Evolutionary conservation across 2,888 invertebrate species (phyloP), one percentile per base, ranked within the genome.

Genomic region (Uropetala carovei): DNA sequence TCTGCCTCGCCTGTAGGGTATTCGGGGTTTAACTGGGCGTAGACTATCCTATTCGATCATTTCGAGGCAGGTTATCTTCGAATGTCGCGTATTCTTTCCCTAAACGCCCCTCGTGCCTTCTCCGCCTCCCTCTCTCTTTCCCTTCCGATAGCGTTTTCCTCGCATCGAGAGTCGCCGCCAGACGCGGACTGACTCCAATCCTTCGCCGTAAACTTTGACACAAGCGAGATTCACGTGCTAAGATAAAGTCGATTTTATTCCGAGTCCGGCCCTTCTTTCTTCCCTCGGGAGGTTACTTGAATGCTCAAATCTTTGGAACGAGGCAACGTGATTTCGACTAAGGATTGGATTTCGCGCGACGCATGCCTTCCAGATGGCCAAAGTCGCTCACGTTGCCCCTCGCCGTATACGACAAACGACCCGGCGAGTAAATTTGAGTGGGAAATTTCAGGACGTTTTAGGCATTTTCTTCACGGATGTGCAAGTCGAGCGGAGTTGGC

Each of bases 191-290:
- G 43, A 1, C 43, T n/a, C n/a, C 68, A 22, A 68, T 68, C 22
- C 68, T 68, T 68, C 18, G 68, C 18, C 68, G 68, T 68, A 68
- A 68, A 68, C 68, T 68, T 68, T 68, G 68, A 68, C 68, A 68
- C 68, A n/a, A 68, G 68, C 22, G 8, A 68, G 68, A 68, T 68
- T 5, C 68, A 68, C 68, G 68, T 68, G 68, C n/a, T 18, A 8
- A 68, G 68, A 68, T 68, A 68, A 64, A 68, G 68, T 18, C n/a
- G 68, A 68, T 68, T 68, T 68, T 68, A 68, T 68, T 68, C 68
- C 68, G 8, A 10, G n/a, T 68, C 68, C 68, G 22, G 43, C 43
- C 43, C 5, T 5, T 5, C 5, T 43, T 68, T 18, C 68, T 16
- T 22, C 18, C 68, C 68, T 68, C 68, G 68, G 68, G 68, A 18